Percentiles rank a stretch among this genome's conserved stretches.
Evolutionary conservation across 2,113 vertebrate genomes (phyloP).

Genomic region (Excalfactoria chinensis): DNA sequence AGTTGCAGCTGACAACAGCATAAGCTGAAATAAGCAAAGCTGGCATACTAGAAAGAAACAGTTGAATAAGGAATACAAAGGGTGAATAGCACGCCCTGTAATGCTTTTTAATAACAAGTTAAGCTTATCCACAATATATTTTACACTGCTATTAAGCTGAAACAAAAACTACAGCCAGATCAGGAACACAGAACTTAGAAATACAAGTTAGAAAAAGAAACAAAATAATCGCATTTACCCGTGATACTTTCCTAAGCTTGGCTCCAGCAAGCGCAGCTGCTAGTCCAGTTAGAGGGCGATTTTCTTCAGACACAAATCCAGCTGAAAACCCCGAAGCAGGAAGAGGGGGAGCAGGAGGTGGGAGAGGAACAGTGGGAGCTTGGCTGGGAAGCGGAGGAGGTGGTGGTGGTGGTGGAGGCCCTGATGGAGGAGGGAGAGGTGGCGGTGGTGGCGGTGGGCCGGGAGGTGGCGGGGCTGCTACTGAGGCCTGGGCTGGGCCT

Average conservation of each 20-base stretch:
- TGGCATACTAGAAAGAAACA: neutral
- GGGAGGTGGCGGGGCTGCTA: conserved; percentile 77
- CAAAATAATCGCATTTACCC: conserved; percentile 81
- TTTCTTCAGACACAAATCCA: conserved; percentile 81
- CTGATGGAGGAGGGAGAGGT: conserved; percentile 74
- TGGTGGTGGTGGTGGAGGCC: conserved; percentile 79
- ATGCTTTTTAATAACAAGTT: neutral
- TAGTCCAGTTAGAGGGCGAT: conserved; percentile 89
- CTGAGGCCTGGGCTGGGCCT: conserved; percentile 81
- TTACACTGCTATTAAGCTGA: neutral
- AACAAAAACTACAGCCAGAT: neutral
- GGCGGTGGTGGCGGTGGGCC: conserved; percentile 84
- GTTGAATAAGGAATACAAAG: neutral
- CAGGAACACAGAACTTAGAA: neutral
- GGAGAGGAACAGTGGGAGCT: conserved; percentile 76
- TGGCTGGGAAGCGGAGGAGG: conserved; percentile 84
- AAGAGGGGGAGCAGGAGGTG: conserved; percentile 93
- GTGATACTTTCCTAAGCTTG: conserved; percentile 93
- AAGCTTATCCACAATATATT: neutral
- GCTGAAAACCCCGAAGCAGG: conserved; percentile 86
- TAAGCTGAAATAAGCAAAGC: neutral
- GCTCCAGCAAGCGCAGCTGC: conserved; percentile 95
- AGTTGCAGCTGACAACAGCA: neutral
- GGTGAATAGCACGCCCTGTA: neutral
- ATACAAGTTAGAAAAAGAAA: rapidly evolving